Percentiles rank a stretch among this genome's conserved stretches.
phyloP scores from a whole-genome alignment of 2,888 invertebrate genomes.

The Selenia dentaria region DNA sequence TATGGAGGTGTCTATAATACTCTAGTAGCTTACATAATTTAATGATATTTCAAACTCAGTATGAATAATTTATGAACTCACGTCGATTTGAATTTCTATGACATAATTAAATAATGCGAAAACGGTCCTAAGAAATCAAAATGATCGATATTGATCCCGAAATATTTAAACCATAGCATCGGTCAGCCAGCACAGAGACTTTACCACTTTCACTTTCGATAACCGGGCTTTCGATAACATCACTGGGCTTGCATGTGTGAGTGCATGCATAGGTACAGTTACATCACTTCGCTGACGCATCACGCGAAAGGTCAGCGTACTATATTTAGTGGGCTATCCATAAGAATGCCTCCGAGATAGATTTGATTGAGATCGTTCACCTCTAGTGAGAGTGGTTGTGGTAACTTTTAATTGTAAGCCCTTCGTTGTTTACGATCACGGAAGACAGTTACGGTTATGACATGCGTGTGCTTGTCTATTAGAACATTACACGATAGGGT shows the following conservation, averaged over 20 bases:
- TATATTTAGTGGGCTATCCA: constrained; percentile 61
- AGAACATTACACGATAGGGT: neutral
- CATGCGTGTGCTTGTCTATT: constrained; percentile 4
- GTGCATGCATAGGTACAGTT: constrained; percentile 54
- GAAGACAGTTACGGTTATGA: constrained; percentile 21
- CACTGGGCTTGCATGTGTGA: constrained; percentile 36
- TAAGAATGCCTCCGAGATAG: constrained; percentile 31
- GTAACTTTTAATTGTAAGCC: constrained; percentile 58
- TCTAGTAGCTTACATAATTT: no score
- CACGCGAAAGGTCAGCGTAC: constrained; percentile 73
- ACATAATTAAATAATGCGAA: no score
- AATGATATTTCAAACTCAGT: no score
- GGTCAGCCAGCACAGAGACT: constrained; percentile 63
- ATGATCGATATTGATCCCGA: constrained; percentile 20
- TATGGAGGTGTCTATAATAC: no score
- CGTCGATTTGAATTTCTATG: no score
- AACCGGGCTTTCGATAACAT: constrained; percentile 43
- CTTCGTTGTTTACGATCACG: constrained; percentile 41
- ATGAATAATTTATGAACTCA: no score
- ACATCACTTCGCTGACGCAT: constrained; percentile 80
- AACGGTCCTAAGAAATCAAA: no score
- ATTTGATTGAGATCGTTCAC: constrained; percentile 23
- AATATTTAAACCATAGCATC: constrained; percentile 36
- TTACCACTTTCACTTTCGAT: constrained; percentile 80
- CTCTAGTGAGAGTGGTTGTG: constrained; percentile 22